Base-by-base conservation (phyloP, 2,888 invertebrate genomes). In the Shargacucullia verbasci region DNA sequence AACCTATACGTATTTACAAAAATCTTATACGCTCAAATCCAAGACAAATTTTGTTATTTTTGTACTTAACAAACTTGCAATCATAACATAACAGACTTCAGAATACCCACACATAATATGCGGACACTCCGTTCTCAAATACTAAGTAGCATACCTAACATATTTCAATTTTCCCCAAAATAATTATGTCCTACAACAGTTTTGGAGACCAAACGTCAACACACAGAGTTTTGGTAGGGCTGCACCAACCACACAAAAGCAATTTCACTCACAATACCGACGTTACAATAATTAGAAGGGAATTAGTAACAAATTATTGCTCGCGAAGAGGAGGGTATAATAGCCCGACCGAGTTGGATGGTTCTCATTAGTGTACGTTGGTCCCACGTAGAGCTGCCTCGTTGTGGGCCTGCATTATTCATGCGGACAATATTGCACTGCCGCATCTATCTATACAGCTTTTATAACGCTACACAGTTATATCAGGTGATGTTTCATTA, bases 291-390 rank as follows among this genome's bases (percentile, higher is more conserved):
- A 90, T 90, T 88, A 90, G 87, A 85, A 86, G 84, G 87, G 88
- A 88, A 92, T 92, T 89, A 92, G 89, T 87, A 89, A 90, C 90
- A 89, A 91, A 90, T 92, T 89, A 91, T 91, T 90, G 87, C 84
- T 84, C 84, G 85, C 82, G 86, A 84, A 84, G 85, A 81, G 87
- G 81, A 81, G 70, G 86, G 84, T 83, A 86, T 89, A 90, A 90
- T 90, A 84, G 86, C 83, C 66, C 77, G 79, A 80, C 79, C 77
- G 85, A 86, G 84, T 82, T 85, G 87, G 87, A 85, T 86, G 85
- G 82, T 85, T 87, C 91, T 92, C 91, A 92, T 93, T 92, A 92
- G 91, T 88, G 88, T 84, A 82, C 82, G 83, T 73, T 81, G 83
- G 85, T 85, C 82, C 80, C 82, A 80, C 84, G 82, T 77, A 81